Percentiles rank a stretch among this genome's conserved stretches.
Evolutionary conservation across 2,888 invertebrate species (phyloP).

Genomic region (Deilephila porcellus): DNA sequence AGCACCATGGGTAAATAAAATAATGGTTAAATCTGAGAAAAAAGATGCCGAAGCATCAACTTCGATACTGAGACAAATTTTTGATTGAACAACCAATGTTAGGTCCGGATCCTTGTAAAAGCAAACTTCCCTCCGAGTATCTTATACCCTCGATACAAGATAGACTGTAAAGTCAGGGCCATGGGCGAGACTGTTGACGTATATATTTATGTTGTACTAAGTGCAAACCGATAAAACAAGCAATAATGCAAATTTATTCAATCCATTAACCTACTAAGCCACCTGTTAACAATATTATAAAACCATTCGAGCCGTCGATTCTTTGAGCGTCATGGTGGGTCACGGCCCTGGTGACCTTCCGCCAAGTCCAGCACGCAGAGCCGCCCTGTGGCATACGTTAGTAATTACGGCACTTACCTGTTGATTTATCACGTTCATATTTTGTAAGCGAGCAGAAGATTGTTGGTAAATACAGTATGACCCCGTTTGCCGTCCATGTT

Average conservation of each 20-base stretch:
- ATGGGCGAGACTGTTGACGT: too few species aligned
- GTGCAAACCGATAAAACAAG: not conserved
- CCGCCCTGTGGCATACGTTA: slow-evolving; percentile 47
- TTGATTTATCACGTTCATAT: slow-evolving; percentile 49
- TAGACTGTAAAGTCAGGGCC: too few species aligned
- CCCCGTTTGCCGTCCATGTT: slow-evolving; percentile 38
- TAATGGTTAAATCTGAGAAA: too few species aligned
- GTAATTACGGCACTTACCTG: slow-evolving; percentile 51
- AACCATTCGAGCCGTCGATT: slow-evolving; percentile 3
- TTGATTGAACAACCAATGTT: too few species aligned
- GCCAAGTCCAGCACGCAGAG: slow-evolving; percentile 40
- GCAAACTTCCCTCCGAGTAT: too few species aligned
- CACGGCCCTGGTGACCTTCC: slow-evolving; percentile 45
- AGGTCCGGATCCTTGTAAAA: too few species aligned
- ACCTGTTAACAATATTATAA: not conserved
- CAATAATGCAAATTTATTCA: not conserved
- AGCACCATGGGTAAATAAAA: too few species aligned
- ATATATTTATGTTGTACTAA: too few species aligned
- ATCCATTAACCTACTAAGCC: slow-evolving; percentile 5
- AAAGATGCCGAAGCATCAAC: too few species aligned
- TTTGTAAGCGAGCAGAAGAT: slow-evolving; percentile 33
- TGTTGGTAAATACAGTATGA: slow-evolving; percentile 51
- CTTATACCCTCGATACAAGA: too few species aligned
- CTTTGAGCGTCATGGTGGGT: not conserved
- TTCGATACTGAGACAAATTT: too few species aligned